Conservation (phyloP, 2,797 vertebrate species). For the Manis javanica region DNA sequence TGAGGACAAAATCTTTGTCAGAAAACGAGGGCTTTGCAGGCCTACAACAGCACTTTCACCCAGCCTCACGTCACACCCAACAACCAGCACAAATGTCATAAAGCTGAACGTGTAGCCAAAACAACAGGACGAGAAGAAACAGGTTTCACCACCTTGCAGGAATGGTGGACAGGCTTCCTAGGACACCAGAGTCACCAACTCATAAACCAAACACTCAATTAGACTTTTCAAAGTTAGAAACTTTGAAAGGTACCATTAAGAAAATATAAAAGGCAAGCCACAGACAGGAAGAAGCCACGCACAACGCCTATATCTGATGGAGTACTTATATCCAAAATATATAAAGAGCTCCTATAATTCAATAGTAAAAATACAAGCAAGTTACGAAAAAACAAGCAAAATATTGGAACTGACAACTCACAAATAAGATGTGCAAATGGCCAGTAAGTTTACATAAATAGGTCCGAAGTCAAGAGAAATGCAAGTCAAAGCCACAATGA, state of each 20-base stretch:
- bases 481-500: background rate
- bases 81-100: rapidly evolving
- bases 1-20: background rate
- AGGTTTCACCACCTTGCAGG: background rate
- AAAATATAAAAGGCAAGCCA: background rate
- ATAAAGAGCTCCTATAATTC: background rate
- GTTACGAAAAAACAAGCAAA: background rate
- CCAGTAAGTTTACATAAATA: background rate
- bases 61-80: background rate
- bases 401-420: rapidly evolving
- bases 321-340: background rate
- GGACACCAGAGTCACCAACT: background rate
- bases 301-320: rapidly evolving
- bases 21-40: background rate
- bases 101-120: background rate
- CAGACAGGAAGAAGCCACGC: background rate
- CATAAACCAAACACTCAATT: background rate
- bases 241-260: background rate
- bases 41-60: rapidly evolving
- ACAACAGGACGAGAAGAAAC: background rate
- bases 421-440: background rate
- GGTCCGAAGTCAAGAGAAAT: rapidly evolving
- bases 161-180: too few relatives aligned
- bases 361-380: background rate
- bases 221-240: background rate